Conservation (phyloP, 1,140 invertebrate genomes). For the Coenobita brevimanus region DNA sequence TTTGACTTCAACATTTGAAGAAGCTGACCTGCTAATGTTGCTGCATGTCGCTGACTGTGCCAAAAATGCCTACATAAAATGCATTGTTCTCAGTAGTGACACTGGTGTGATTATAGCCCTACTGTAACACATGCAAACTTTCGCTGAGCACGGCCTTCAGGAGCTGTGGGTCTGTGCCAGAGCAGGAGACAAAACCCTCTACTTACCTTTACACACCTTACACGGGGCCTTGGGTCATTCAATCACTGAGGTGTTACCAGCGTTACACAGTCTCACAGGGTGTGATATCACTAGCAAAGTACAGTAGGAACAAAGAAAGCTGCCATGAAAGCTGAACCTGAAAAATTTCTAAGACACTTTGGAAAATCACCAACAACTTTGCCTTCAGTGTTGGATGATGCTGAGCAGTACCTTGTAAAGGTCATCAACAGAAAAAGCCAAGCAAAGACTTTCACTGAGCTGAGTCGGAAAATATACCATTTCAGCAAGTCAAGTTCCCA, state of each 20-base stretch:
- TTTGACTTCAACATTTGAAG: not conserved
- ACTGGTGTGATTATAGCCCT: not conserved
- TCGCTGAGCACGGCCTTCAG: not conserved
- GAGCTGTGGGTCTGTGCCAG: not conserved
- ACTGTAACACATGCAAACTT: not conserved
- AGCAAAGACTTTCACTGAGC: not conserved
- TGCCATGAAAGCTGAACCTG: not conserved
- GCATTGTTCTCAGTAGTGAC: not conserved
- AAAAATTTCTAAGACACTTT: not conserved
- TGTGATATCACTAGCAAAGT: too few species aligned
- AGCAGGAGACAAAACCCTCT: not conserved
- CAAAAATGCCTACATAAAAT: not conserved
- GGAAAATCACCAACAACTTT: not conserved
- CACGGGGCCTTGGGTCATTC: not conserved
- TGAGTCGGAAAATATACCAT: not conserved
- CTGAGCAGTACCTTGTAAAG: not conserved
- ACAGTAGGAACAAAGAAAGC: not conserved
- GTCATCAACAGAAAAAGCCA: not conserved
- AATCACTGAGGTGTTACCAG: not conserved
- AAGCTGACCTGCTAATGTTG: not conserved
- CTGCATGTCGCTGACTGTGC: not conserved
- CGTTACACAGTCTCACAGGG: not conserved
- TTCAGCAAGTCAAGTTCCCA: slow-evolving; percentile 3
- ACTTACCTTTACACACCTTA: not conserved
- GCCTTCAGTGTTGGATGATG: not conserved